These are phyloP conservation scores for Thecocarcelia acutangulata DNA, from an alignment of 2,888 invertebrate species.

Conservation along the genomic window DNA sequence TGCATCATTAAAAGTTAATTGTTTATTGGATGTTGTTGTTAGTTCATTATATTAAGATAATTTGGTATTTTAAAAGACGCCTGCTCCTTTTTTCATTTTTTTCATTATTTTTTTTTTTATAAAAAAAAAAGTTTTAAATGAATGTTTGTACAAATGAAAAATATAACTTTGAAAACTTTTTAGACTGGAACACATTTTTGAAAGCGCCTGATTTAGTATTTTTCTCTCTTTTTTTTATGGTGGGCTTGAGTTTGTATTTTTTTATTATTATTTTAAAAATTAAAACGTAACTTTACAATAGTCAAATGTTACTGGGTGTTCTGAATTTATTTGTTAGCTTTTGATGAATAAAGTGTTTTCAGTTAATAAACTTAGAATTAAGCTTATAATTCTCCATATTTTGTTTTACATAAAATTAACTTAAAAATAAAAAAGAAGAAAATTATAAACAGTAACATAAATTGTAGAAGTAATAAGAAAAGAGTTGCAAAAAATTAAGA, in stretches of 20 bases:
- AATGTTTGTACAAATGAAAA: constrained; percentile 54
- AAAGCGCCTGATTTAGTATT: constrained; percentile 43
- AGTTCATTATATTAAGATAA: constrained; percentile 14
- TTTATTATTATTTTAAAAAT: constrained; percentile 32
- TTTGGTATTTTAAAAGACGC: constrained; percentile 53
- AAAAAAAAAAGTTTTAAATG: constrained; percentile 10
- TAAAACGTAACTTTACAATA: constrained; percentile 12
- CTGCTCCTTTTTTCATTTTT: too few species aligned
- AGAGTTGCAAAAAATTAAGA: neutral
- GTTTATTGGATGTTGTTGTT: constrained; percentile 7
- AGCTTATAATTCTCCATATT: constrained; percentile 35
- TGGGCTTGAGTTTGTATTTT: constrained; percentile 64
- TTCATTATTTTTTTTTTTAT: neutral
- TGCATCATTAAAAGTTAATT: constrained; percentile 10
- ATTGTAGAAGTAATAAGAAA: neutral
- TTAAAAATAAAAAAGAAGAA: constrained; percentile 35
- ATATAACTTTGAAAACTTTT: too few species aligned
- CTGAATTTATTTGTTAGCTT: constrained; percentile 16
- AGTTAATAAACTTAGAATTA: constrained; percentile 18
- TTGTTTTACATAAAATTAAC: constrained; percentile 45
- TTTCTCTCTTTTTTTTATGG: constrained; percentile 32
- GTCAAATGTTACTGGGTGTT: constrained; percentile 10
- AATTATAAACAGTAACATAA: constrained; percentile 7
- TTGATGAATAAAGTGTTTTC: neutral
- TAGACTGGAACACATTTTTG: neutral